Conservation (phyloP, 1,140 invertebrate species). For the Caenorhabditis brenneri region DNA sequence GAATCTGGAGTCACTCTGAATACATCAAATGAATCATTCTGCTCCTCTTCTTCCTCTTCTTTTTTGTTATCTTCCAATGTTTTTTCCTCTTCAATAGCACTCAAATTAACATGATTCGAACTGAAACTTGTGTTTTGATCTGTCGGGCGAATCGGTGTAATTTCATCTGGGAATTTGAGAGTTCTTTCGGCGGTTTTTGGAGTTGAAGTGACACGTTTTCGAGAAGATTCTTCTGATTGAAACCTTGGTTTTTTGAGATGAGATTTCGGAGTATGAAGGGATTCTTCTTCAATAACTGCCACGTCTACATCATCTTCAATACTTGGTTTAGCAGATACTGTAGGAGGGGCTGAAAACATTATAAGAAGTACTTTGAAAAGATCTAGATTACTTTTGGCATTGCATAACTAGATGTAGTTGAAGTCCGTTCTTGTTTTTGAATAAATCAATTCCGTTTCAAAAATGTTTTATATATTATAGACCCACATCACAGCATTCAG, state of each 20-base stretch:
- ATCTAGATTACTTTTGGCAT: no score
- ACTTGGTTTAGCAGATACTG: not conserved
- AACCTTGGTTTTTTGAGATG: not conserved
- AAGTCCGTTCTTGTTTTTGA: no score
- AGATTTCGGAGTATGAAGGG: not conserved
- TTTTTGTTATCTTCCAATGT: not conserved
- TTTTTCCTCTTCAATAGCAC: slow-evolving; percentile 4
- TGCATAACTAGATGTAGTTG: no score
- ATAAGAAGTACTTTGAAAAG: no score
- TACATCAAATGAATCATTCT: not conserved
- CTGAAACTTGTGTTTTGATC: not conserved
- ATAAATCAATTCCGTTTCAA: no score
- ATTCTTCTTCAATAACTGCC: not conserved
- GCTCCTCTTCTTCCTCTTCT: not conserved
- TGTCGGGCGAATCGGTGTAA: not conserved
- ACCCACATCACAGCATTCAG: no score
- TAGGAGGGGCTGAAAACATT: not conserved
- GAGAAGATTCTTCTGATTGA: not conserved
- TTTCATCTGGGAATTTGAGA: not conserved
- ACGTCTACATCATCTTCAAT: not conserved
- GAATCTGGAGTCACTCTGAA: not conserved
- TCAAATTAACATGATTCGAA: slow-evolving; percentile 16
- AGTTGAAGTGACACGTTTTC: not conserved
- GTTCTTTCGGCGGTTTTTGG: not conserved
- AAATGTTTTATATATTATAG: no score